A percentile compares a stretch with the other conserved stretches of the same genome.
Evolutionary conservation across 30 jellyfish, hydroid and myxozoan species (phyloP).

Genomic region (Hydractinia symbiolongicarpus): DNA sequence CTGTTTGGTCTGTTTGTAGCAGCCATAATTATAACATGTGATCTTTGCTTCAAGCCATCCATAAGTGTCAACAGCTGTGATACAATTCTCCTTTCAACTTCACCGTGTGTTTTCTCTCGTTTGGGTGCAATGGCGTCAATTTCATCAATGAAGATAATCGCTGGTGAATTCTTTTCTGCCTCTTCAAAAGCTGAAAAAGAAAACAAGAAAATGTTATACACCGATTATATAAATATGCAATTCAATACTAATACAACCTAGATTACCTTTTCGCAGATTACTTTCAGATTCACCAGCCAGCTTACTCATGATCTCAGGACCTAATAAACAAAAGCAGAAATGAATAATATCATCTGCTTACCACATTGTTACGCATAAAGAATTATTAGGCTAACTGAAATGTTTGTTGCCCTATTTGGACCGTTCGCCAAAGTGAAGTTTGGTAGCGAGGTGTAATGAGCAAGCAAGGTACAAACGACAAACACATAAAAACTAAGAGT

Average conservation of each 20-base stretch:
- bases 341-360: no score
- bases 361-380: no score
- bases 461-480: no score
- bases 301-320: conserved; percentile 99
- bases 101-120: conserved; percentile 99
- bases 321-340: conserved; percentile 27
- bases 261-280: conserved; percentile 84
- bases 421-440: no score
- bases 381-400: not conserved
- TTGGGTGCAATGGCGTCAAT: conserved; percentile 99
- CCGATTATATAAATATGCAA: not conserved
- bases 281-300: conserved; percentile 99
- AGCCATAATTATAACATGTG: conserved; percentile 97
- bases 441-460: no score
- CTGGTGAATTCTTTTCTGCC: conserved; percentile 99
- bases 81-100: conserved; percentile 98
- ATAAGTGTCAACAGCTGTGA: conserved; percentile 91
- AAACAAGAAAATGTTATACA: not conserved
- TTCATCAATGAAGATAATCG: conserved; percentile 96
- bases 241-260: not conserved
- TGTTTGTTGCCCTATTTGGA: no score
- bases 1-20: conserved; percentile 99
- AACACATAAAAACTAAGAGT: no score
- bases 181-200: conserved; percentile 87
- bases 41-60: conserved; percentile 97